Evolutionary conservation across 2,797 vertebrate genomes (phyloP), one percentile per base, ranked within the genome.

Genomic region (Heliangelus exortis): DNA sequence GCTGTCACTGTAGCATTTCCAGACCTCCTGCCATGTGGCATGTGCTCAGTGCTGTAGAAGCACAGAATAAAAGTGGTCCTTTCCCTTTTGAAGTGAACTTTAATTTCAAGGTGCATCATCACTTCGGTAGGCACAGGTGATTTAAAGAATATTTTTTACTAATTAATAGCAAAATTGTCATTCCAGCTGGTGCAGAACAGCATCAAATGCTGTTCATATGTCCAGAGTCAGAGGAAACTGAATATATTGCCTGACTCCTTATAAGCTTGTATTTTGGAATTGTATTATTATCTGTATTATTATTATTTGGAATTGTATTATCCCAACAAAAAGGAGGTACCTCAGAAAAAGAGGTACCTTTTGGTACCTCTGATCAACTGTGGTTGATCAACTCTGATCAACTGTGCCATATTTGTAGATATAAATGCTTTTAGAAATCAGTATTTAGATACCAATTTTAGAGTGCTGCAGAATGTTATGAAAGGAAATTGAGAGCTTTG

Each of bases 11-110:
- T 29, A 7, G 2, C 1, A 0, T 36, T 65, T 45, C 50, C 41
- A 53, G 25, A 39, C 0, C 0, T 14, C 1, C 31, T 73, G 62
- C 54, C 8, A 0, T 23, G 10, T 23, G 12, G 34, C 15, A 0
- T 10, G n/a, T 16, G 20, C 55, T 76, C 47, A 55, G 2, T 39
- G 33, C 72, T 92, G 47, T 31, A 22, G 13, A 39, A 18, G 18
- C 31, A 16, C 22, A 6, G 22, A 36, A 9, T 61, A 47, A 59
- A 55, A 31, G 7, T 0, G 1, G 10, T 36, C 50, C 74, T 58
- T 68, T 22, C 26, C 7, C 26, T 68, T 72, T 13, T 1, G 16
- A 7, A 29, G 25, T 1, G 31, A 82, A 34, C 21, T 20, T 39
- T n/a, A 5, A 5, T 21, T 55, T 43, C 28, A 21, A 7, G 20